Percentiles rank a stretch among this genome's conserved stretches.
phyloP scores from a whole-genome alignment of 2,797 vertebrate species.

The Sebastes vulpes region DNA sequence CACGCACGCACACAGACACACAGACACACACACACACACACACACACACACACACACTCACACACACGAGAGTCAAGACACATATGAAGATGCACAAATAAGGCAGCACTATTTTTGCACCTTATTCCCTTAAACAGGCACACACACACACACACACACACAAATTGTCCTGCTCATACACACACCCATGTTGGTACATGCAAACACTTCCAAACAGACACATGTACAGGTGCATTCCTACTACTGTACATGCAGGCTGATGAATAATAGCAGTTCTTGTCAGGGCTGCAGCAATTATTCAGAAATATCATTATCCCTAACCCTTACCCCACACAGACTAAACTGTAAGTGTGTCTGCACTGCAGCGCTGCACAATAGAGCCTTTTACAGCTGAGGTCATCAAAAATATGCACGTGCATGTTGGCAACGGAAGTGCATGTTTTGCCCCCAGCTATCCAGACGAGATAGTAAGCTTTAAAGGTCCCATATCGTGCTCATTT shows the following conservation, averaged over 20 bases:
- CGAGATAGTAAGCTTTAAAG: too few species aligned
- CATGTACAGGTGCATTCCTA: neutral
- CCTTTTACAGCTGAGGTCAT: too few species aligned
- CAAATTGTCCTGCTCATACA: too few species aligned
- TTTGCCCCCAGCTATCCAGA: too few species aligned
- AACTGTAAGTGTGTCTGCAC: neutral
- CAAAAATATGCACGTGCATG: too few species aligned
- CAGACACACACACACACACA: neutral
- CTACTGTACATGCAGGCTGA: neutral
- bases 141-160: neutral
- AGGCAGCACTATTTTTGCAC: neutral
- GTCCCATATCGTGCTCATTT: too few species aligned
- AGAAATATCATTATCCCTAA: neutral
- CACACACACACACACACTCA: too few species aligned
- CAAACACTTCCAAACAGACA: neutral
- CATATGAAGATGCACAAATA: neutral
- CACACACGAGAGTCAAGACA: neutral
- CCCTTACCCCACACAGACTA: neutral
- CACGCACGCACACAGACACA: neutral
- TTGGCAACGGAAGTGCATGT: too few species aligned
- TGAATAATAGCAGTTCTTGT: slow-evolving; percentile 11
- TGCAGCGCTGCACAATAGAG: neutral
- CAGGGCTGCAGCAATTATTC: slow-evolving; percentile 10
- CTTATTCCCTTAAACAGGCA: neutral
- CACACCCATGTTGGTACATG: too few species aligned